Base-by-base conservation (phyloP, 2,888 invertebrate species). In the Pimpla rufipes region DNA sequence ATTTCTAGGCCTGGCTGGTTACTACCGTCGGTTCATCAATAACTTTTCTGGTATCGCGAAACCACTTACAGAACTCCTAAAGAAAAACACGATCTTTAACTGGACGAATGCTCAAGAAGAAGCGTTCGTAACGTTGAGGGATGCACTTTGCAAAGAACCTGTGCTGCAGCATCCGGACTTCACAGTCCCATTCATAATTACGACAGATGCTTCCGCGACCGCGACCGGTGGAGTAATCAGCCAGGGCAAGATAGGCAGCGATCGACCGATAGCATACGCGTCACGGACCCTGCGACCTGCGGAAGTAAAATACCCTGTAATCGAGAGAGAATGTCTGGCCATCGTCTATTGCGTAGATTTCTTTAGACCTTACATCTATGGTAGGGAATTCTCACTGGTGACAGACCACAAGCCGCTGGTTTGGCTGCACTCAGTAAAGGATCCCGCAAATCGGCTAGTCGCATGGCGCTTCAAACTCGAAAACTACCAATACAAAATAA, bases 1-100 rank as follows among this genome's bases (percentile, higher is more conserved):
- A 37, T 92, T 91, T 50, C 50, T 90, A 23, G 91, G 91, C 52
- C 79, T 90, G 47, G 77, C 85, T 0, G 89, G 90, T 0, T 93
- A 91, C 77, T 92, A 92, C 52, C 64, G 91, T 0, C 82, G 88
- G 45, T 92, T 91, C 67, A 88, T 92, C 3, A 42, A 79, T 18
- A 71, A 88, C 42, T 91, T 90, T 16, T 73, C 79, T 4, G 73
- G 68, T 11, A 78, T 81, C 2, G 68, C 79, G 5, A 55, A 59
- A 45, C 85, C 85, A 8, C 47, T 85, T 5, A 85, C 81, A 0
- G 64, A 67, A 23, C 29, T 83, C 2, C 47, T 83, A 11, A 71
- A 73, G 55, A 85, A 82, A 18, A 47, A 67, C 1, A 8, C 37
- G 0, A 40, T 35, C 3, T 82, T 85, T 16, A 45, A 75, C 1